Evolutionary conservation across 2,888 invertebrate genomes (phyloP), one percentile per base, ranked within the genome.

Genomic region (Ethmia dodecea): DNA sequence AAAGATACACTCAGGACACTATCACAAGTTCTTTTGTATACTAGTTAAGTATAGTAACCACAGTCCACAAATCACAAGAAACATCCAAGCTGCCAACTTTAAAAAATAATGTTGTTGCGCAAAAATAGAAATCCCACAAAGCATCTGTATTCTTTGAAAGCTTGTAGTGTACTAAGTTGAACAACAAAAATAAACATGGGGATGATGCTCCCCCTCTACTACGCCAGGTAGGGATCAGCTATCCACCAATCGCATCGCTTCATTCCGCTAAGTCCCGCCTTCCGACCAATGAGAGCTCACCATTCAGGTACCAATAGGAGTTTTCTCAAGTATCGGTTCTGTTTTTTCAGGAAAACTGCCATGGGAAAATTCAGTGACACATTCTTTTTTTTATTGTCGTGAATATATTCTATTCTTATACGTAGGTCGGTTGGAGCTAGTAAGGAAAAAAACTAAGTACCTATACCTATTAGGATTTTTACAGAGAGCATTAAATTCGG

Each of bases 171-270:
- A 86, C 86, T 86, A 79, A 76, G 63, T 72, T 66, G 60, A 65
- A 71, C 65, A 76, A 77, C 74, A 78, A 81, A 80, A 81, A 83
- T 80, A 83, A 80, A 81, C 81, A 81, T 53, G 62, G 83, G 84
- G 84, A 68, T 79, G 81, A 64, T 71, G 50, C 46, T n/a, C 57
- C 74, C 80, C 79, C 71, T 64, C 72, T 55, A 50, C 35, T 10
- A 12, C 13, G 15, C 38, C 37, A 55, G 59, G 66, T 70, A 69
- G 76, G 73, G 64, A 51, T 49, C 27, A 13, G 28, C 4, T 13
- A 22, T n/a, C 40, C 32, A 31, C 84, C 76, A 83, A 81, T 81
- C 39, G 35, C 15, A 39, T 22, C 3, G 27, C 39, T 31, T 43
- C 45, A 33, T 38, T 49, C n/a, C 32, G 22, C 40, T 32, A 38